phyloP scores from a whole-genome alignment of 2,113 vertebrate species.

The Oriolus oriolus region DNA sequence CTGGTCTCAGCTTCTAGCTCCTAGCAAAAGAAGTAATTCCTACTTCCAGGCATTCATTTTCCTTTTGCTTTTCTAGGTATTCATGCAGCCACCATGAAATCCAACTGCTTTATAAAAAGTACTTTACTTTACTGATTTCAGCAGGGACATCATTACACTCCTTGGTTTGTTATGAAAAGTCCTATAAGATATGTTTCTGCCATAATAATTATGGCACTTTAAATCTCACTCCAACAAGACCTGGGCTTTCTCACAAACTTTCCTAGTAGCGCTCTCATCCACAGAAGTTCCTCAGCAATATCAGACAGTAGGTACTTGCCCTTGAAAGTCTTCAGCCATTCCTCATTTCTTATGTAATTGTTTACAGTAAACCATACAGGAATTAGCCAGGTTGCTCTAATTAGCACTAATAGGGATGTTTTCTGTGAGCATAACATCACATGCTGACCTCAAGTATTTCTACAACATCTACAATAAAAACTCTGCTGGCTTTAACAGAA shows the following conservation, averaged over 20 bases:
- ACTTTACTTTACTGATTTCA: neutral
- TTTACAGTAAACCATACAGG: conserved; percentile 3
- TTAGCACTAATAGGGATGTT: neutral
- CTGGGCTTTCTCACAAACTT: neutral
- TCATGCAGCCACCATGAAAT: neutral
- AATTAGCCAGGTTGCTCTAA: conserved; percentile 23
- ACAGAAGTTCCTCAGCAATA: neutral
- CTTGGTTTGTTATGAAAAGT: neutral
- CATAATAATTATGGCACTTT: neutral
- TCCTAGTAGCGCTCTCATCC: neutral
- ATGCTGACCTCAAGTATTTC: conserved; percentile 11
- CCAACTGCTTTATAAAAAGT: neutral
- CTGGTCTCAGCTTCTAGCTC: neutral
- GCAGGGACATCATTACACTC: neutral
- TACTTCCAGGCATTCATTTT: neutral
- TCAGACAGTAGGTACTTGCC: neutral
- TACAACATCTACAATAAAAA: neutral
- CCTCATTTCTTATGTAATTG: neutral
- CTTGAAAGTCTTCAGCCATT: neutral
- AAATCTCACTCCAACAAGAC: neutral
- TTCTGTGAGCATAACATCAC: neutral
- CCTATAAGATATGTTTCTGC: neutral
- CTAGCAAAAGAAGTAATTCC: neutral
- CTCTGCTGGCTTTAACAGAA: neutral
- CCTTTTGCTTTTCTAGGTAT: neutral